Percentiles rank a stretch among this genome's conserved stretches.
phyloP scores from a whole-genome alignment of 1,140 invertebrate species.

The Contarinia nasturtii region DNA sequence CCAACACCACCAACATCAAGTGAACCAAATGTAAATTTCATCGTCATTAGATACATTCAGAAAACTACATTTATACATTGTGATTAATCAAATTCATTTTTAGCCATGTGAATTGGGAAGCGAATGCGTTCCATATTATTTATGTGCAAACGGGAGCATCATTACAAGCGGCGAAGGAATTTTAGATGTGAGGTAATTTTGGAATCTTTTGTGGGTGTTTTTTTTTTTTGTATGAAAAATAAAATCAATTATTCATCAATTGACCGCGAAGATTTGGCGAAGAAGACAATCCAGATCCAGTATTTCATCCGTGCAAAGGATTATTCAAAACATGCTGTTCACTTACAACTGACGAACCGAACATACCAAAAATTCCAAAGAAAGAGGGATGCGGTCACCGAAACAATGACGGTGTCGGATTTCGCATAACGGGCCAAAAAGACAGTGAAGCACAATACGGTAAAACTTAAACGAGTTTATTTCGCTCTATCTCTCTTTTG shows the following conservation, averaged over 20 bases:
- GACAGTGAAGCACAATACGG: slow-evolving; percentile 36
- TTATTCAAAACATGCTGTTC: slow-evolving; percentile 35
- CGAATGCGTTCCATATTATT: slow-evolving; percentile 39
- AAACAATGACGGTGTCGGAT: slow-evolving; percentile 39
- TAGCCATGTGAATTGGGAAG: background rate
- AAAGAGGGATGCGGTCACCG: slow-evolving; percentile 31
- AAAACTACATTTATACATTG: too few species aligned
- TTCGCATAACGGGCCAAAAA: slow-evolving; percentile 38
- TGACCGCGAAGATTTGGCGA: slow-evolving; percentile 28
- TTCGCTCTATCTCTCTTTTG: too few species aligned
- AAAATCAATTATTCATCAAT: too few species aligned
- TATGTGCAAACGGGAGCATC: slow-evolving; percentile 39
- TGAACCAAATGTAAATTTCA: too few species aligned
- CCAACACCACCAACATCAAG: too few species aligned
- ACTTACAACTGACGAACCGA: slow-evolving; percentile 5
- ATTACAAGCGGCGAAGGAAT: slow-evolving; percentile 46
- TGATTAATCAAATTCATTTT: too few species aligned
- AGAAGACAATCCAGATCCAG: background rate
- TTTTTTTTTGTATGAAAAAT: too few species aligned
- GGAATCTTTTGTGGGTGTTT: too few species aligned
- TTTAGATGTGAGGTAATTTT: slow-evolving; percentile 43
- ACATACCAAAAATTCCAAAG: slow-evolving; percentile 10
- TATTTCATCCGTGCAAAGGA: slow-evolving; percentile 26
- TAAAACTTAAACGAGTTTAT: too few species aligned
- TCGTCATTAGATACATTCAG: too few species aligned